A percentile compares a stretch with the other conserved stretches of the same genome.
phyloP scores from a whole-genome alignment of 2,888 invertebrate species.

The Caradrina kadenii region DNA sequence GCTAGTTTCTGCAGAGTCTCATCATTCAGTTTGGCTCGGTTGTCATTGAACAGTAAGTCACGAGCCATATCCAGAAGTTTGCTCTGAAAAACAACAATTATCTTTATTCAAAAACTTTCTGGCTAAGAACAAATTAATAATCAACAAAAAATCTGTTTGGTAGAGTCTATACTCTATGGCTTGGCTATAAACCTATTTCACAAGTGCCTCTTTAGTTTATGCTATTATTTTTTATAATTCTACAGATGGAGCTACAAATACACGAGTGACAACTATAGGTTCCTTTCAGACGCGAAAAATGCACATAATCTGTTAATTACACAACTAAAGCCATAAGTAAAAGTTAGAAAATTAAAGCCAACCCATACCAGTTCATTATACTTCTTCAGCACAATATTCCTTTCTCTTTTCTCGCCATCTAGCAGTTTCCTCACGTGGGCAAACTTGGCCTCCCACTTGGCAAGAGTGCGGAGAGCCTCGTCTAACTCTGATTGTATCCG shows the following conservation, averaged over 20 bases:
- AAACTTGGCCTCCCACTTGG: constrained; percentile 94
- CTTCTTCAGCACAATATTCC: constrained; percentile 93
- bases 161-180: too few relatives aligned
- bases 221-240: too few relatives aligned
- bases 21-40: constrained; percentile 93
- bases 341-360: neutral
- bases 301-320: too few relatives aligned
- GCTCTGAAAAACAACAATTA: constrained; percentile 87
- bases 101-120: too few relatives aligned
- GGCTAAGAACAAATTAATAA: too few relatives aligned
- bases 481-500: constrained; percentile 93
- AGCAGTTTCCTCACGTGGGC: constrained; percentile 95
- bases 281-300: too few relatives aligned
- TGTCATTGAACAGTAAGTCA: constrained; percentile 93
- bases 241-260: too few relatives aligned
- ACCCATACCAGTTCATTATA: constrained; percentile 92
- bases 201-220: too few relatives aligned
- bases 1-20: constrained; percentile 95
- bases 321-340: too few relatives aligned
- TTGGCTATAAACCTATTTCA: too few relatives aligned
- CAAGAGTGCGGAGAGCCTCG: constrained; percentile 93
- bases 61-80: constrained; percentile 93
- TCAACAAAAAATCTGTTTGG: too few relatives aligned
- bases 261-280: too few relatives aligned
- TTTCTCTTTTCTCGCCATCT: constrained; percentile 94